Conservation (phyloP, 2,888 invertebrate species). For the Pachycephus smyrnensis region DNA sequence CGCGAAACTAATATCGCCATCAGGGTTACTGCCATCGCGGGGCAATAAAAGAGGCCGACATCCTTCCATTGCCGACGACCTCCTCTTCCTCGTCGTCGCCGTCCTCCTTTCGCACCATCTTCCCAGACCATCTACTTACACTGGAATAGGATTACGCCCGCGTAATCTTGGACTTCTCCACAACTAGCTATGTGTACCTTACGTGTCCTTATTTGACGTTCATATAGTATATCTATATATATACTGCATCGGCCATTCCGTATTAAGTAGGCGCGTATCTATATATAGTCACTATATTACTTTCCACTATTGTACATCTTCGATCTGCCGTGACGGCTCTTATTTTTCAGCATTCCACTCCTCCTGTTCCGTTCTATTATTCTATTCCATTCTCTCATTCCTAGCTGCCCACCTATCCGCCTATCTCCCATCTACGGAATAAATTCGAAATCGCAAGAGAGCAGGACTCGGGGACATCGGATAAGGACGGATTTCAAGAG, state of each 20-base stretch:
- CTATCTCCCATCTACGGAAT: background rate
- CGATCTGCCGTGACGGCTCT: background rate
- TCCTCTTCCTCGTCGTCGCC: background rate
- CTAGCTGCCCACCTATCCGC: background rate
- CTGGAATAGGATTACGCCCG: background rate
- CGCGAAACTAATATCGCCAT: background rate
- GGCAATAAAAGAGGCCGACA: background rate
- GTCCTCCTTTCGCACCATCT: background rate
- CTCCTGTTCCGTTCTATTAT: background rate
- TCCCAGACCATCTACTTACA: constrained; percentile 1
- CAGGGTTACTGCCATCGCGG: background rate
- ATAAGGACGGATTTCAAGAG: background rate
- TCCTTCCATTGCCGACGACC: background rate
- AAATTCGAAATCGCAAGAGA: background rate
- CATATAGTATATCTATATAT: too few relatives aligned
- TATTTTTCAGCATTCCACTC: background rate
- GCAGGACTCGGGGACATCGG: background rate
- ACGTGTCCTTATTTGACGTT: background rate
- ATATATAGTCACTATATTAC: background rate
- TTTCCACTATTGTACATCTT: background rate
- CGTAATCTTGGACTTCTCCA: background rate
- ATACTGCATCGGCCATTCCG: too few relatives aligned
- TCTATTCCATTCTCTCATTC: background rate
- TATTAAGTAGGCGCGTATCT: background rate
- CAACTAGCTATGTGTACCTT: background rate